These are phyloP conservation scores for Drosophila lacertosa DNA, from an alignment of 1,140 invertebrate genomes.

Conservation along the genomic window DNA sequence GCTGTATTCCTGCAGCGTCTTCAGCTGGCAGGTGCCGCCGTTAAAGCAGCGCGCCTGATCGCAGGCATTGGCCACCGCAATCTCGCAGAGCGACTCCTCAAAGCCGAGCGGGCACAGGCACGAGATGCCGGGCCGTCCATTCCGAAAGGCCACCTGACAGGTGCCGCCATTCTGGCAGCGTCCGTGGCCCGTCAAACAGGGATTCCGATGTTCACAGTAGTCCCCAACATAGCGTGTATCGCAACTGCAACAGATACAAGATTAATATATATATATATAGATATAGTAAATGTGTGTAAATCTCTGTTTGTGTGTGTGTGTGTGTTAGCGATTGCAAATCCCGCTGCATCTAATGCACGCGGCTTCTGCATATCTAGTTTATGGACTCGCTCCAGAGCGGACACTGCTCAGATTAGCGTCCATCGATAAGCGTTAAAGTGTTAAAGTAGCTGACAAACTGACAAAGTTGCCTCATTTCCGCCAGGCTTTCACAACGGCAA, in stretches of 20 bases:
- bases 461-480: conserved; percentile 77
- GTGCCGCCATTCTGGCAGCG: conserved; percentile 97
- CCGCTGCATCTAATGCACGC: conserved; percentile 26
- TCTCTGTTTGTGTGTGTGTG: conserved; percentile 1
- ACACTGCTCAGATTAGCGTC: conserved; percentile 37
- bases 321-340: conserved; percentile 22
- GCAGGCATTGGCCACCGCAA: conserved; percentile 94
- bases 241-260: conserved; percentile 89
- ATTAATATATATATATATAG: conserved; percentile 20
- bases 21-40: conserved; percentile 92
- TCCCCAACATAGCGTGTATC: conserved; percentile 95
- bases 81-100: conserved; percentile 96
- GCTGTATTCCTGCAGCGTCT: conserved; percentile 90
- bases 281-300: conserved; percentile 3
- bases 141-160: conserved; percentile 89
- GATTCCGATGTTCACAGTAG: conserved; percentile 96
- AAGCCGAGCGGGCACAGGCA: conserved; percentile 96
- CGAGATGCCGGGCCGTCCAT: conserved; percentile 90
- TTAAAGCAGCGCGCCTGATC: conserved; percentile 94
- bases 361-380: conserved; percentile 45
- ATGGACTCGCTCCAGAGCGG: conserved; percentile 31
- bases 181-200: conserved; percentile 91
- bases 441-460: conserved; percentile 62
- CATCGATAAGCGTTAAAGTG: conserved; percentile 62
- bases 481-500: conserved; percentile 3